Percentiles rank a stretch among this genome's conserved stretches.
Evolutionary conservation across 2,888 invertebrate species (phyloP).

Genomic region (Apotomis turbidana): DNA sequence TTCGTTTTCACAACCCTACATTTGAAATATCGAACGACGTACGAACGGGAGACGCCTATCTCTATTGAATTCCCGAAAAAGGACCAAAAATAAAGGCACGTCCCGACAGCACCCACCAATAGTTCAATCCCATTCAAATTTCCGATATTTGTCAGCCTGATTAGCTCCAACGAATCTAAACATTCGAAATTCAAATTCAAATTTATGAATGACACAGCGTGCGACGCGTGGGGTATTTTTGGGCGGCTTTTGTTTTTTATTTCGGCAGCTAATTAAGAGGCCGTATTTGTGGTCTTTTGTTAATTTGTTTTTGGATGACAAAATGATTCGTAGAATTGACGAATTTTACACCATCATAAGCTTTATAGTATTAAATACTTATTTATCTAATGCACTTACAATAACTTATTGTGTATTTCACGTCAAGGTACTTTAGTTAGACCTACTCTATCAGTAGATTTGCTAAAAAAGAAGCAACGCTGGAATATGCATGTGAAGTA

Average conservation of each 20-base stretch:
- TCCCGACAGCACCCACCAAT: constrained; percentile 65
- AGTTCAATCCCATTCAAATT: constrained; percentile 74
- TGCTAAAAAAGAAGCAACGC: too few relatives aligned
- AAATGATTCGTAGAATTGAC: too few relatives aligned
- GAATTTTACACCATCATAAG: too few relatives aligned
- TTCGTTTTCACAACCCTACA: constrained; percentile 62
- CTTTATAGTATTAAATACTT: too few relatives aligned
- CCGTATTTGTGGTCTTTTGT: constrained; percentile 36
- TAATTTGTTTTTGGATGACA: not conserved
- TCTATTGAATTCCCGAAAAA: constrained; percentile 82
- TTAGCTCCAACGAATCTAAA: constrained; percentile 69
- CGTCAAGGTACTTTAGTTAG: too few relatives aligned
- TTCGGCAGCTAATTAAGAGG: constrained; percentile 45
- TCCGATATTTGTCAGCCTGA: constrained; percentile 80
- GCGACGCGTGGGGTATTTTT: constrained; percentile 63
- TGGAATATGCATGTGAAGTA: too few relatives aligned
- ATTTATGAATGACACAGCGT: constrained; percentile 73
- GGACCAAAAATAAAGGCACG: constrained; percentile 73
- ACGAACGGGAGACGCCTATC: constrained; percentile 76
- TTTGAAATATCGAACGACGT: constrained; percentile 74
- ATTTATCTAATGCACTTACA: too few relatives aligned
- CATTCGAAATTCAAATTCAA: constrained; percentile 62
- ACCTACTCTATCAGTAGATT: too few relatives aligned
- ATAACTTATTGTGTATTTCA: too few relatives aligned
- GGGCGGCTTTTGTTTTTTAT: constrained; percentile 53